Conservation (phyloP, 2,113 vertebrate genomes). For the Nyctereutes procyonoides region DNA sequence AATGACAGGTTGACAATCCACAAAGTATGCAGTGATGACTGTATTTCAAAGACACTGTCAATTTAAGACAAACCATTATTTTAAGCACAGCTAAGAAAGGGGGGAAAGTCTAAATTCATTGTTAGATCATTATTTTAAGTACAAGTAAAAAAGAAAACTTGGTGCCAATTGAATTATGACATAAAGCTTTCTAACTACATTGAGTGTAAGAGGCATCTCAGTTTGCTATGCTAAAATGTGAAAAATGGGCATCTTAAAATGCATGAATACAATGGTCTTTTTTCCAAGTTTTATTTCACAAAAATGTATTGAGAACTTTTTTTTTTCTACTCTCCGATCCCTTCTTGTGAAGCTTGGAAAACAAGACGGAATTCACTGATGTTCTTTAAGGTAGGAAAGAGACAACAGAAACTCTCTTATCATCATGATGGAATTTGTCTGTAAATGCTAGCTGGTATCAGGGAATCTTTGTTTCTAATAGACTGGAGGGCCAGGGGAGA, state of each 20-base stretch:
- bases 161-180: neutral
- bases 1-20: neutral
- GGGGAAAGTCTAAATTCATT: neutral
- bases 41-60: neutral
- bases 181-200: neutral
- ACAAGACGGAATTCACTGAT: neutral
- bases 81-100: constrained; percentile 16
- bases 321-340: neutral
- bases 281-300: neutral
- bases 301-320: neutral
- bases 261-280: neutral
- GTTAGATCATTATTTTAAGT: constrained; percentile 14
- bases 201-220: neutral
- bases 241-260: constrained; percentile 4
- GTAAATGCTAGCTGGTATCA: neutral
- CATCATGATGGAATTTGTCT: neutral
- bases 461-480: neutral
- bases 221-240: neutral
- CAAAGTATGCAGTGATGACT: neutral
- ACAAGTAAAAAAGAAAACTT: neutral
- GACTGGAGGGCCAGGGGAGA: neutral
- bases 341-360: neutral
- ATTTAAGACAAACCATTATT: constrained; percentile 9
- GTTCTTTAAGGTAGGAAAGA: neutral
- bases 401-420: neutral